These are phyloP conservation scores for Heteropelma amictum DNA, from an alignment of 2,888 invertebrate species.

Conservation along the genomic window DNA sequence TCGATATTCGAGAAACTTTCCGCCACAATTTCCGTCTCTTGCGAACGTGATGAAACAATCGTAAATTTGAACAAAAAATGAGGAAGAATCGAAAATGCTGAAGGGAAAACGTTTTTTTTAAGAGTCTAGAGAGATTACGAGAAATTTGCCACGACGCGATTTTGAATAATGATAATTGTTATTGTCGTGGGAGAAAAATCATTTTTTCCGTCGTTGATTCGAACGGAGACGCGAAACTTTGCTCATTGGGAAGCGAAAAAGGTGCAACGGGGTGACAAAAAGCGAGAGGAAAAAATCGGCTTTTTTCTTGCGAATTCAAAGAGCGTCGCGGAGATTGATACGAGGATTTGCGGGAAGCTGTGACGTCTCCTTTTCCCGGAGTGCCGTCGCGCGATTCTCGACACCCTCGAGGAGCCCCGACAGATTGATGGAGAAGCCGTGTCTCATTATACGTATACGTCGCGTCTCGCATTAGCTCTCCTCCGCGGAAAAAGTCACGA, in stretches of 20 bases:
- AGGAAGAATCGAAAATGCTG: no score
- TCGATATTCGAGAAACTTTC: conserved; percentile 47
- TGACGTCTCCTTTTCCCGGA: background rate
- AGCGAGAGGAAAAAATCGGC: background rate
- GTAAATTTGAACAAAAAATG: no score
- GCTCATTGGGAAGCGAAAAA: background rate
- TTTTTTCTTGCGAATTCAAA: background rate
- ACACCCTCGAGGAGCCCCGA: conserved; percentile 30
- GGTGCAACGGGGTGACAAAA: background rate
- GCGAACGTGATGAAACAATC: no score
- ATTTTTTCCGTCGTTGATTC: no score
- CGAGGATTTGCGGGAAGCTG: background rate
- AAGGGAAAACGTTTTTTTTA: no score
- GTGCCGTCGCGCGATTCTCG: conserved; percentile 21
- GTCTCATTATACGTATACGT: background rate
- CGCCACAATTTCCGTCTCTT: background rate
- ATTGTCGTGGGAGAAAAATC: no score
- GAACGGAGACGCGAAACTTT: no score
- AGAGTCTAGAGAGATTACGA: no score
- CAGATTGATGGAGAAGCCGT: conserved; percentile 55
- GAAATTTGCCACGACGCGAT: no score
- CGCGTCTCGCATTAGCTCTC: background rate
- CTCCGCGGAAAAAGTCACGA: background rate
- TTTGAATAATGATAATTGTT: no score
- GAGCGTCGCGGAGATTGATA: background rate